These are phyloP conservation scores for Silurus lanzhouensis DNA, from an alignment of 2,797 vertebrate genomes.

Conservation along the genomic window DNA sequence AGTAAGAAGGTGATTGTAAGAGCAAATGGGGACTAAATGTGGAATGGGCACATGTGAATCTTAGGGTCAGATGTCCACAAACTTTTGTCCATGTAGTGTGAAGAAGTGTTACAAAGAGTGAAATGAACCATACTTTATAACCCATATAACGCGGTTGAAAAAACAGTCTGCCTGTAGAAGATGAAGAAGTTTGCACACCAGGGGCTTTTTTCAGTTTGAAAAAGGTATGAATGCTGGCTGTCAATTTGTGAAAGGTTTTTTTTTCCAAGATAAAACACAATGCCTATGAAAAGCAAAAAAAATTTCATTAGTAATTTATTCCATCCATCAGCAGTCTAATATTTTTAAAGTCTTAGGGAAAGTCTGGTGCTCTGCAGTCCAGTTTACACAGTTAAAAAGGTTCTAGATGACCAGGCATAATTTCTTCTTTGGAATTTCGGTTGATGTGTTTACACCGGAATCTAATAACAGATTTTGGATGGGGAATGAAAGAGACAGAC, in stretches of 20 bases:
- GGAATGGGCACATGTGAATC: too few species aligned
- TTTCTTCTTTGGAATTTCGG: constrained; percentile 8
- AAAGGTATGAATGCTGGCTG: not conserved
- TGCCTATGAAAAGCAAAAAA: not conserved
- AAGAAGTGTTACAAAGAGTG: too few species aligned
- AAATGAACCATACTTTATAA: too few species aligned
- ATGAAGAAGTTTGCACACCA: not conserved
- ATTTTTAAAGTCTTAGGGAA: not conserved
- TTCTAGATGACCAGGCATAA: not conserved
- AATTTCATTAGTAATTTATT: not conserved
- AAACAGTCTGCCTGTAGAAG: too few species aligned
- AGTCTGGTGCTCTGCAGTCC: not conserved
- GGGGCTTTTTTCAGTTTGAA: not conserved
- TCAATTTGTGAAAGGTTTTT: not conserved
- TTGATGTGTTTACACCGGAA: constrained; percentile 16
- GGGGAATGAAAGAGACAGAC: constrained; percentile 1
- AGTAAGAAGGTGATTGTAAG: too few species aligned
- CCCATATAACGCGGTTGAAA: too few species aligned
- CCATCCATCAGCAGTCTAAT: not conserved
- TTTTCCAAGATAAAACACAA: not conserved
- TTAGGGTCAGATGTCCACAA: too few species aligned
- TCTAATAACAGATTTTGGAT: constrained; percentile 8
- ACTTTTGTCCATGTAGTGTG: too few species aligned
- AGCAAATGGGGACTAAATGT: too few species aligned
- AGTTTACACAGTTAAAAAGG: not conserved